Evolutionary conservation across 2,113 vertebrate genomes (phyloP).

Genomic region (Spea multiplicata): DNA sequence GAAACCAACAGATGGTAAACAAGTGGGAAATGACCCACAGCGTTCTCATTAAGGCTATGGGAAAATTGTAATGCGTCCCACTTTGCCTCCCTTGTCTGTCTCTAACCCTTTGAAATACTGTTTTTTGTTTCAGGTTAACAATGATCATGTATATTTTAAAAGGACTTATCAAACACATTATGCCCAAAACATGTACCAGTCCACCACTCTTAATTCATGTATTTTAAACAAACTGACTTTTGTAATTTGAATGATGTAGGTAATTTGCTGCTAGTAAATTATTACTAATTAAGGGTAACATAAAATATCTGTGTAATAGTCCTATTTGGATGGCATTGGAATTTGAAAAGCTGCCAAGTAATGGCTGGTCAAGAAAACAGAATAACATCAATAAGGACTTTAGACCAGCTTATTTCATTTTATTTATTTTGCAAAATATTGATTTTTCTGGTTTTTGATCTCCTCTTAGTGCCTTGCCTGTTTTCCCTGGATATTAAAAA

Average conservation of each 20-base stretch:
- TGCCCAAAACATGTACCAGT: slow-evolving; percentile 68
- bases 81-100: slow-evolving; percentile 64
- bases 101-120: slow-evolving; percentile 71
- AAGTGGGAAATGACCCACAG: slow-evolving; percentile 68
- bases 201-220: slow-evolving; percentile 68
- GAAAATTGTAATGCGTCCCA: slow-evolving; percentile 69
- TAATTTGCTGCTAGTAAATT: slow-evolving; percentile 71
- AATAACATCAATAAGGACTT: slow-evolving; percentile 40
- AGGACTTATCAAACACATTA: slow-evolving; percentile 71
- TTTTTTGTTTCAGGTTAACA: slow-evolving; percentile 67
- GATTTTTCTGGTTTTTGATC: slow-evolving; percentile 35
- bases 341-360: slow-evolving; percentile 57
- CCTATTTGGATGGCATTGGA: slow-evolving; percentile 69
- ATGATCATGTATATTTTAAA: slow-evolving; percentile 72
- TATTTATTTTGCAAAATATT: slow-evolving; percentile 17
- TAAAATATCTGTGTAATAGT: slow-evolving; percentile 64
- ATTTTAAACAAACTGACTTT: slow-evolving; percentile 73
- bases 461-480: not conserved
- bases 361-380: slow-evolving; percentile 64
- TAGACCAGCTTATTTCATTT: not conserved
- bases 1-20: slow-evolving; percentile 74
- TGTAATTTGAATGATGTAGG: slow-evolving; percentile 66
- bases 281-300: slow-evolving; percentile 74
- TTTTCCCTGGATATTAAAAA: slow-evolving; percentile 20
- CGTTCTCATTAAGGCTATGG: slow-evolving; percentile 72